These are phyloP conservation scores for Heliconius eleuchia DNA, from an alignment of 1,140 invertebrate genomes.

Conservation along the genomic window DNA sequence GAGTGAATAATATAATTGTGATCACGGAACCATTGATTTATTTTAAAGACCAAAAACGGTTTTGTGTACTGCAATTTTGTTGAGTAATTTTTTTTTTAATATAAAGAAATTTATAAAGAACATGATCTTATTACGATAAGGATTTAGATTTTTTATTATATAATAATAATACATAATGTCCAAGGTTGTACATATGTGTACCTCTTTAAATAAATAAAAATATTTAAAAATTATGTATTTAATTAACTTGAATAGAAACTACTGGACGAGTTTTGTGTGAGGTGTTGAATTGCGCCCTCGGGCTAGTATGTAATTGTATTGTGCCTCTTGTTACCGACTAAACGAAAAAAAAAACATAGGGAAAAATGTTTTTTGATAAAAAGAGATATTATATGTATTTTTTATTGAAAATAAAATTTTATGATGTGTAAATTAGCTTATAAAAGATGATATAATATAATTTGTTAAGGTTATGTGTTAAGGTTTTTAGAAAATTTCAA, in stretches of 20 bases:
- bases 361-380: conserved; percentile 76
- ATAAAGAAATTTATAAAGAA: conserved; percentile 29
- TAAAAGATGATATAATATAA: conserved; percentile 79
- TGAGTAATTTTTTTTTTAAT: conserved; percentile 49
- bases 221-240: neutral
- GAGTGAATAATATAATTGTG: conserved; percentile 61
- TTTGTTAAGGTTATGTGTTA: conserved; percentile 75
- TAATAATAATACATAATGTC: conserved; percentile 28
- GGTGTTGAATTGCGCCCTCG: neutral
- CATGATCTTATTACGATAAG: conserved; percentile 36
- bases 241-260: conserved; percentile 4
- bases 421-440: conserved; percentile 72
- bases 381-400: conserved; percentile 73
- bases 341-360: conserved; percentile 70
- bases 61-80: conserved; percentile 64
- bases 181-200: conserved; percentile 42
- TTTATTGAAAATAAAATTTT: conserved; percentile 74
- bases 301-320: conserved; percentile 59
- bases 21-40: conserved; percentile 77
- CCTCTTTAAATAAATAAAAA: conserved; percentile 14
- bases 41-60: conserved; percentile 67
- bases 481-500: conserved; percentile 61
- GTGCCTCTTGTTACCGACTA: conserved; percentile 77
- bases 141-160: conserved; percentile 31
- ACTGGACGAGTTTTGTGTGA: neutral